These are phyloP conservation scores for Lycocerus yunnanus DNA, from an alignment of 2,888 invertebrate genomes.

Conservation along the genomic window DNA sequence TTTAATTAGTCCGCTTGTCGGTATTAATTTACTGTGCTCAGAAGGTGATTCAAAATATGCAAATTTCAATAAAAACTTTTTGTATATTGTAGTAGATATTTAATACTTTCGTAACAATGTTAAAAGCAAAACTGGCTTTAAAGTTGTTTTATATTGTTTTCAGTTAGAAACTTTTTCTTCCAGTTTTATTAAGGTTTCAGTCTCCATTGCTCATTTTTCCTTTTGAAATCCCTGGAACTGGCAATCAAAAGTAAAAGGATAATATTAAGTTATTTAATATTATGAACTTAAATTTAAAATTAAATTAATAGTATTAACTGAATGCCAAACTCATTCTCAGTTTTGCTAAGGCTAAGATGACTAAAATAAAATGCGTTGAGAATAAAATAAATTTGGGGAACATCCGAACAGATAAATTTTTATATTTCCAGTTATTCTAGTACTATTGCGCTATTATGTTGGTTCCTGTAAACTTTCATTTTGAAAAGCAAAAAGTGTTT, in stretches of 20 bases:
- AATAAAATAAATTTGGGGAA: neutral
- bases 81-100: neutral
- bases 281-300: neutral
- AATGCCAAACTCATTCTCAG: neutral
- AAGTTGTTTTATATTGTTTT: neutral
- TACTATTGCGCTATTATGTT: neutral
- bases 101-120: neutral
- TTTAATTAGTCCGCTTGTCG: slow-evolving; percentile 18
- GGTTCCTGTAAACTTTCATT: no score
- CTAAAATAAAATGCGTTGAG: neutral
- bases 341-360: neutral
- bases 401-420: neutral
- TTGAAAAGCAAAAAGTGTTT: neutral
- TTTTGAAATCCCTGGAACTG: neutral
- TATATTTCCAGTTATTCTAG: neutral
- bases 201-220: neutral
- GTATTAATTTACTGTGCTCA: slow-evolving; percentile 13
- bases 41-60: slow-evolving; percentile 9
- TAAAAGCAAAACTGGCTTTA: neutral
- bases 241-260: neutral
- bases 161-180: neutral
- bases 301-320: neutral
- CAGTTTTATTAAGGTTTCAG: neutral
- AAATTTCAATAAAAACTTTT: slow-evolving; percentile 3
- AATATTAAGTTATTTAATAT: neutral